Conservation (phyloP, 2,888 invertebrate genomes). For the Megamerina dolium region DNA sequence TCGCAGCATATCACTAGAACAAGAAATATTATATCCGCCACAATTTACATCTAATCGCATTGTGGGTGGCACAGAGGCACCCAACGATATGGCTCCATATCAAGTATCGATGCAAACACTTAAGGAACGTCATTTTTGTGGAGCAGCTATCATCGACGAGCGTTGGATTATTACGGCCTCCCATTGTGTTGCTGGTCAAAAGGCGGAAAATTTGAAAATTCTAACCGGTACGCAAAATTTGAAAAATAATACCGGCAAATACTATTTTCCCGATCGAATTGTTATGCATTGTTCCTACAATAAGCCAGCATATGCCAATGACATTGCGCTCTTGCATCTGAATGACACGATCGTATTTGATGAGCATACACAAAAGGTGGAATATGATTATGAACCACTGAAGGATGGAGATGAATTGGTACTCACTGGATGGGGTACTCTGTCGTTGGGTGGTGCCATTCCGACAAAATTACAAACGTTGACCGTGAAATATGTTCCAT, state of each 20-base stretch:
- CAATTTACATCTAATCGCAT: conserved; percentile 33
- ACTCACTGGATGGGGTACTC: conserved; percentile 59
- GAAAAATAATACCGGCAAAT: conserved; percentile 28
- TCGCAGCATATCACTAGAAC: too few relatives aligned
- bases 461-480: conserved; percentile 56
- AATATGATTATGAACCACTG: conserved; percentile 42
- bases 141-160: conserved; percentile 42
- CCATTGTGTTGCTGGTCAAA: conserved; percentile 38
- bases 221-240: conserved; percentile 39
- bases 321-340: conserved; percentile 63
- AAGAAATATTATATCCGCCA: conserved; percentile 31
- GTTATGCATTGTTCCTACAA: conserved; percentile 37
- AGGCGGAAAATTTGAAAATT: conserved; percentile 27
- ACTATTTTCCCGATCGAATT: conserved; percentile 35
- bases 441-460: conserved; percentile 49
- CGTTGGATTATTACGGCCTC: conserved; percentile 44
- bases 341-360: conserved; percentile 53
- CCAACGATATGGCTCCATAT: conserved; percentile 39
- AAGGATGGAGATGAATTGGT: conserved; percentile 51
- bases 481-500: conserved; percentile 54
- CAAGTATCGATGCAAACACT: conserved; percentile 42
- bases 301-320: conserved; percentile 50
- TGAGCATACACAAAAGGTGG: conserved; percentile 53
- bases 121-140: conserved; percentile 39
- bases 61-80: conserved; percentile 40